These are phyloP conservation scores for Trichosurus vulpecula DNA, from an alignment of 2,797 vertebrate species.

Conservation along the genomic window DNA sequence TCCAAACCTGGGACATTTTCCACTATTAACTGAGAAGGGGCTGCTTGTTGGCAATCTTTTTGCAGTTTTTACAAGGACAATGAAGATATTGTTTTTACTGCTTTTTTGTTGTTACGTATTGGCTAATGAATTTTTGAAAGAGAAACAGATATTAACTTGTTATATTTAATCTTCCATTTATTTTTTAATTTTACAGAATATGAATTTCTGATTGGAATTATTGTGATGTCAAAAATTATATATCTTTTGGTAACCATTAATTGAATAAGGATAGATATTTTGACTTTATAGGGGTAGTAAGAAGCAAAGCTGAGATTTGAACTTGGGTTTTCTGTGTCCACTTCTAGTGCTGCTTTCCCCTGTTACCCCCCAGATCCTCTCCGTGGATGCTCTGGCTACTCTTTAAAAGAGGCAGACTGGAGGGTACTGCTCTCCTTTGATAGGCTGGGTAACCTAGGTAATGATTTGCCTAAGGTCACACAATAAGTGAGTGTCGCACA, in stretches of 20 bases:
- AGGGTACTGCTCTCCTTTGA: background rate
- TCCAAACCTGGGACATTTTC: background rate
- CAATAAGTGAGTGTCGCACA: background rate
- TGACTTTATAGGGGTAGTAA: background rate
- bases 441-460: background rate
- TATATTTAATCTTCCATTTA: background rate
- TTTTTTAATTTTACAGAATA: background rate
- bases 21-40: background rate
- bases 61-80: background rate
- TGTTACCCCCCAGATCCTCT: background rate
- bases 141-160: background rate
- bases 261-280: background rate
- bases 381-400: background rate
- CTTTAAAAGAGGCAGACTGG: background rate
- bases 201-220: background rate
- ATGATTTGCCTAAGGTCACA: background rate
- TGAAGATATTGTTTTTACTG: background rate
- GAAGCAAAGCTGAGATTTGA: background rate
- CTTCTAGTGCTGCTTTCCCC: background rate
- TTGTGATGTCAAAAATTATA: background rate
- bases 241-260: background rate
- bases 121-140: background rate
- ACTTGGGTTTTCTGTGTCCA: background rate
- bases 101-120: background rate
- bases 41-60: background rate